phyloP scores from a whole-genome alignment of 2,797 vertebrate species.

The Pangasius djambal region DNA sequence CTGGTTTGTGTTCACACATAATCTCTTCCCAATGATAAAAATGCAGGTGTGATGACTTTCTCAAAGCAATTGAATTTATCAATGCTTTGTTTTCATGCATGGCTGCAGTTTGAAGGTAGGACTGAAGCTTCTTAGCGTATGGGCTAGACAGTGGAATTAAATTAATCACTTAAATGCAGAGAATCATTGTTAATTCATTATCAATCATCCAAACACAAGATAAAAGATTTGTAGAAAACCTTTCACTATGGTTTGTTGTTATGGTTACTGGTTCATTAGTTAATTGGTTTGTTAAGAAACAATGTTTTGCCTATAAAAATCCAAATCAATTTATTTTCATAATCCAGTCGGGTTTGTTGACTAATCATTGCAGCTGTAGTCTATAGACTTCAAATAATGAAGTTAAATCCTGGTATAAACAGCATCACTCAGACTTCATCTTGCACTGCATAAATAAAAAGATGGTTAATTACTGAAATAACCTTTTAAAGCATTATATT shows the following conservation, averaged over 20 bases:
- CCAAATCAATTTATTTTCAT: background rate
- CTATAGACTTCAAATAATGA: background rate
- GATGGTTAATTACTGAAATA: constrained; percentile 13
- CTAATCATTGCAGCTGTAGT: background rate
- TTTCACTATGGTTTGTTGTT: background rate
- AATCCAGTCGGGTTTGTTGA: background rate
- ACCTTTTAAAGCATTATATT: constrained; percentile 24
- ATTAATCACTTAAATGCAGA: background rate
- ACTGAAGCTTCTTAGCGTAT: background rate
- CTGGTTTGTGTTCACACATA: background rate
- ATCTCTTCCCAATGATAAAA: background rate
- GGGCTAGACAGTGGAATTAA: background rate
- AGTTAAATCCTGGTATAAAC: background rate
- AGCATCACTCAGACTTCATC: background rate
- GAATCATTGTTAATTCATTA: background rate
- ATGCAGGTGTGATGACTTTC: background rate
- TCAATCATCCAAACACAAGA: background rate
- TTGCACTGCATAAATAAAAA: background rate
- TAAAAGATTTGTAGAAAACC: background rate
- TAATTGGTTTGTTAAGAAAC: background rate
- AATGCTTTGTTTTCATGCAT: background rate
- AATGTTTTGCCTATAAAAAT: background rate
- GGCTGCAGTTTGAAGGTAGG: background rate
- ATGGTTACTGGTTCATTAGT: background rate
- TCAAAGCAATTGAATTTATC: background rate